Conservation (phyloP, 2,797 vertebrate species). For the Onychomys torridus region DNA sequence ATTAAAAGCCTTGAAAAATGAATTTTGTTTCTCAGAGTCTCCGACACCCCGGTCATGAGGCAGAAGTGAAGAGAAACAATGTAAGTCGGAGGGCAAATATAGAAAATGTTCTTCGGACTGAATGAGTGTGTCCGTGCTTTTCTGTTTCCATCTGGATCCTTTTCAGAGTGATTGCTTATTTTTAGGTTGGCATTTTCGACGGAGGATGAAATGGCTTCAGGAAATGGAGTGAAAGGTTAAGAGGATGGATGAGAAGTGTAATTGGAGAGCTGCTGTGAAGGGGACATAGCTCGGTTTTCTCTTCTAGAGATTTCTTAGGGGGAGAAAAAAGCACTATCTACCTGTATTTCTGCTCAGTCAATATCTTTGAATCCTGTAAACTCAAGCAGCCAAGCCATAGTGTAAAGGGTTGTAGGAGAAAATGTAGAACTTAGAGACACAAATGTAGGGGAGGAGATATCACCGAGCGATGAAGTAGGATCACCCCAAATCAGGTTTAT, state of each 20-base stretch:
- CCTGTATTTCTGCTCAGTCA: constrained; percentile 11
- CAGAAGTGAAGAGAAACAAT: constrained; percentile 59
- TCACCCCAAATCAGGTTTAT: not conserved
- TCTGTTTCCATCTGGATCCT: constrained; percentile 80
- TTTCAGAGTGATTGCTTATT: constrained; percentile 83
- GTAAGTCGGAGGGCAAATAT: constrained; percentile 70
- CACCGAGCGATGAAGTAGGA: not conserved
- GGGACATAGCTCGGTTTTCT: not conserved
- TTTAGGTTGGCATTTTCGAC: constrained; percentile 83
- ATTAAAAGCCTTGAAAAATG: not conserved
- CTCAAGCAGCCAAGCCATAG: not conserved
- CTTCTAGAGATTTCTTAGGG: not conserved
- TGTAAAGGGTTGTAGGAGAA: constrained; percentile 13
- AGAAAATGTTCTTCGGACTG: constrained; percentile 68
- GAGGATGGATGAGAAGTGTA: constrained; percentile 57
- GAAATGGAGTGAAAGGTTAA: constrained; percentile 81
- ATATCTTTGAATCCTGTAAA: constrained; percentile 6
- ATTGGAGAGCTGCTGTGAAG: constrained; percentile 16
- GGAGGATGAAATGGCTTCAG: constrained; percentile 79
- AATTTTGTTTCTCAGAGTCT: constrained; percentile 44
- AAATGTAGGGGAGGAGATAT: not conserved
- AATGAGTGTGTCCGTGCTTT: constrained; percentile 70
- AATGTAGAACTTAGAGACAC: constrained; percentile 11
- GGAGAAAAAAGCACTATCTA: not conserved
- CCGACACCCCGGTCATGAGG: not conserved